phyloP scores from a whole-genome alignment of 1,140 invertebrate species.

The Trichonephila clavipes region DNA sequence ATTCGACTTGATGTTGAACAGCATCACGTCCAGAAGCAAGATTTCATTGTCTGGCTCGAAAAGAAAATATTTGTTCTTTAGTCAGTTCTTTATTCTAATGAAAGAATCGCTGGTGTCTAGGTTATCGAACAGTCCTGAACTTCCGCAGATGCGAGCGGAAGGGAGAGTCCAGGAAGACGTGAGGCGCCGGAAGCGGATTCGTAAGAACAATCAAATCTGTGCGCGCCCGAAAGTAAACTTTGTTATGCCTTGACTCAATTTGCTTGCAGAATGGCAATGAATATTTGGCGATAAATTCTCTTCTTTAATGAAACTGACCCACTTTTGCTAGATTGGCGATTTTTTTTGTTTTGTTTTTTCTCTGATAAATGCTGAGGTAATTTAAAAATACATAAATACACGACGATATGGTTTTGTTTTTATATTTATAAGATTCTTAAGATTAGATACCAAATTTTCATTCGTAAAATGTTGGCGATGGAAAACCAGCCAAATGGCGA shows the following conservation, averaged over 20 bases:
- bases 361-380: neutral
- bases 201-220: neutral
- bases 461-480: too few relatives aligned
- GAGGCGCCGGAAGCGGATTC: neutral
- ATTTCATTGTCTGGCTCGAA: neutral
- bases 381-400: neutral
- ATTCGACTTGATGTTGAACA: neutral
- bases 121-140: neutral
- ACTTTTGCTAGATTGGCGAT: neutral
- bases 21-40: neutral
- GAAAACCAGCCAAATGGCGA: too few relatives aligned
- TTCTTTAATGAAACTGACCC: neutral
- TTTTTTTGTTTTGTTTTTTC: neutral
- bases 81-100: neutral
- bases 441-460: neutral
- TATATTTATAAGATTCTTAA: too few relatives aligned
- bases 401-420: neutral
- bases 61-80: neutral
- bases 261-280: neutral
- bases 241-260: neutral
- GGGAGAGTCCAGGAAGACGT: neutral
- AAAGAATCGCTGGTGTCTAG: neutral
- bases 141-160: neutral
- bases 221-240: neutral
- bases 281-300: neutral